Evolutionary conservation across 1,140 invertebrate genomes (phyloP).

Genomic region (Sycobia sp.): DNA sequence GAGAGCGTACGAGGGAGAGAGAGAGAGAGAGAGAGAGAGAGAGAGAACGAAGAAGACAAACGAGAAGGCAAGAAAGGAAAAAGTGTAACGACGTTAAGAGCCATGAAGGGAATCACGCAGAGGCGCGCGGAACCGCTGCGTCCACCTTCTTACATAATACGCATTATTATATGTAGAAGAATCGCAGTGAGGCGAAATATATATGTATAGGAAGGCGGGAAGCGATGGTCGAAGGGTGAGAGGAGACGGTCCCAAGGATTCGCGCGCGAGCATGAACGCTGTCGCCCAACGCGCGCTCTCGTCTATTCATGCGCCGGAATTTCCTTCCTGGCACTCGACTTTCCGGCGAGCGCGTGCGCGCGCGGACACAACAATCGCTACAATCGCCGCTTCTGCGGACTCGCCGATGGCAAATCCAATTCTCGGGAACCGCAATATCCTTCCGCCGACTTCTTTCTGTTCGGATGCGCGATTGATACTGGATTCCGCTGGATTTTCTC

Average conservation of each 20-base stretch:
- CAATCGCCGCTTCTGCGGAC: neutral
- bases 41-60: neutral
- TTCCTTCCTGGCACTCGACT: slow-evolving; percentile 27
- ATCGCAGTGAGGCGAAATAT: neutral
- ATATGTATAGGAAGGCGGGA: no score
- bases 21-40: neutral
- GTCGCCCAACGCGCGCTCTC: neutral
- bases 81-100: slow-evolving; percentile 12
- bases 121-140: neutral
- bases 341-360: neutral
- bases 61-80: neutral
- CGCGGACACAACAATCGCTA: neutral
- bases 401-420: slow-evolving; percentile 26
- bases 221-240: no score
- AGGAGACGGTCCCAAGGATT: no score
- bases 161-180: slow-evolving; percentile 1
- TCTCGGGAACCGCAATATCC: slow-evolving; percentile 46
- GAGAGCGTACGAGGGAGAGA: no score
- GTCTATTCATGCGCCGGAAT: slow-evolving; percentile 21
- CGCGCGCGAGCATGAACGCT: neutral
- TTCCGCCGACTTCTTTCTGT: no score
- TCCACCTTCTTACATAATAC: slow-evolving; percentile 9
- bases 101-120: slow-evolving; percentile 31
- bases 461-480: no score
- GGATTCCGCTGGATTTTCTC: no score